These are phyloP conservation scores for Pseudomyrmex concolor DNA, from an alignment of 1,140 invertebrate species.

Conservation along the genomic window DNA sequence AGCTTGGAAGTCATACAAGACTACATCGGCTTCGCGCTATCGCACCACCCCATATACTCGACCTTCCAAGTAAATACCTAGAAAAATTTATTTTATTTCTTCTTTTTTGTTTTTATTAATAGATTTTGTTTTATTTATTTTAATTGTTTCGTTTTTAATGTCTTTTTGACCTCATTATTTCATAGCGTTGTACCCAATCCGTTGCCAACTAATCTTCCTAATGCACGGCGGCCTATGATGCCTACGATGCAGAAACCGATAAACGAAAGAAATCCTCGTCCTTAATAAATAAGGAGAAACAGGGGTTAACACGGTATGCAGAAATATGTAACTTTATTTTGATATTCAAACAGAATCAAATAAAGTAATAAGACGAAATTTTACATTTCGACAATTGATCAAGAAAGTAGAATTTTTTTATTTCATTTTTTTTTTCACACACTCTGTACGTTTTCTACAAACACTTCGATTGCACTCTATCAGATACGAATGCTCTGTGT, in stretches of 20 bases:
- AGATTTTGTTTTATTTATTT: constrained; percentile 35
- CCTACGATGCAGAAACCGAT: constrained; percentile 60
- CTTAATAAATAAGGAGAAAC: constrained; percentile 37
- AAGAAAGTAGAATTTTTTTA: not conserved
- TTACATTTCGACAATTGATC: constrained; percentile 5
- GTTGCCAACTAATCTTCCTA: constrained; percentile 64
- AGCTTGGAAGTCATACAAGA: constrained; percentile 85
- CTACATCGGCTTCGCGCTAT: constrained; percentile 83
- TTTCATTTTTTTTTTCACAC: not conserved
- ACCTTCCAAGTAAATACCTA: constrained; percentile 82
- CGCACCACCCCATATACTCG: constrained; percentile 83
- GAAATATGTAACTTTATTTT: constrained; percentile 32
- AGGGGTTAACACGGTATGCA: constrained; percentile 55
- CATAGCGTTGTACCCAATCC: constrained; percentile 64
- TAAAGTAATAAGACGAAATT: constrained; percentile 4
- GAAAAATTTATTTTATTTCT: constrained; percentile 54
- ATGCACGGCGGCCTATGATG: constrained; percentile 59
- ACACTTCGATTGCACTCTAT: not conserved
- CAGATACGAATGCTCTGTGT: not conserved
- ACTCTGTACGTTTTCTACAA: not conserved
- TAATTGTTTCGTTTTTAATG: constrained; percentile 39
- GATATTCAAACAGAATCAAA: constrained; percentile 16
- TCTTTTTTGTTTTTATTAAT: constrained; percentile 37
- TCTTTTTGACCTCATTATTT: constrained; percentile 65
- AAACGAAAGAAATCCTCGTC: constrained; percentile 60